A percentile compares a stretch with the other conserved stretches of the same genome.
Evolutionary conservation across 2,888 invertebrate genomes (phyloP).

Genomic region (Caenorhabditis auriculariae): DNA sequence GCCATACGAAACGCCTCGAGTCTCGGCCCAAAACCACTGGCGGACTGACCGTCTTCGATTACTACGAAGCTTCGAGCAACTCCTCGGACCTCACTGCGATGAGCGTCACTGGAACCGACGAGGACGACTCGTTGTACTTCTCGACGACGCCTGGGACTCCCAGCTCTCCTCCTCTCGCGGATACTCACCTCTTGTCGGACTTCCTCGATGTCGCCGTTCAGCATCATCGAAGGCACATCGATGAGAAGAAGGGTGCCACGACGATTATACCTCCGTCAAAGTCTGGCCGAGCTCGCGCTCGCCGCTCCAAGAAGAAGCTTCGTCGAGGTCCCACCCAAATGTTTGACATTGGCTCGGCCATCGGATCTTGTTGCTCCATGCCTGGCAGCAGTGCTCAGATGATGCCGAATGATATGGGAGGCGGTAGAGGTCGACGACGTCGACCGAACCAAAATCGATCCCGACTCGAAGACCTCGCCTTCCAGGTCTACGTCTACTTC

Average conservation of each 20-base stretch:
- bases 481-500: slow-evolving; percentile 37
- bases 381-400: too few relatives aligned
- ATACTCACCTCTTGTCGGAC: too few relatives aligned
- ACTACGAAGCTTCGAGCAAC: slow-evolving; percentile 11
- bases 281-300: too few relatives aligned
- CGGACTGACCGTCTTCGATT: slow-evolving; percentile 2
- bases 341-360: too few relatives aligned
- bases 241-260: too few relatives aligned
- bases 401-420: too few relatives aligned
- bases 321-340: too few relatives aligned
- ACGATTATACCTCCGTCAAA: too few relatives aligned
- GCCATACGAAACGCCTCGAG: not conserved
- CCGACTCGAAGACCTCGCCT: slow-evolving; percentile 19
- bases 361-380: not conserved
- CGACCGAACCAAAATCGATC: not conserved
- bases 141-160: not conserved
- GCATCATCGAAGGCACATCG: too few relatives aligned
- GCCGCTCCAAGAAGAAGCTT: too few relatives aligned
- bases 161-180: not conserved
- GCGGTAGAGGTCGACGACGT: not conserved
- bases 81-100: slow-evolving; percentile 1
- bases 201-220: too few relatives aligned
- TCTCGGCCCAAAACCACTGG: slow-evolving; percentile 5
- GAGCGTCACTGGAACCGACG: not conserved
- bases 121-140: not conserved